Percentiles rank a stretch among this genome's conserved stretches.
These are phyloP conservation scores for Drosophila nasuta DNA, from an alignment of 1,140 invertebrate genomes.

Conservation along the genomic window DNA sequence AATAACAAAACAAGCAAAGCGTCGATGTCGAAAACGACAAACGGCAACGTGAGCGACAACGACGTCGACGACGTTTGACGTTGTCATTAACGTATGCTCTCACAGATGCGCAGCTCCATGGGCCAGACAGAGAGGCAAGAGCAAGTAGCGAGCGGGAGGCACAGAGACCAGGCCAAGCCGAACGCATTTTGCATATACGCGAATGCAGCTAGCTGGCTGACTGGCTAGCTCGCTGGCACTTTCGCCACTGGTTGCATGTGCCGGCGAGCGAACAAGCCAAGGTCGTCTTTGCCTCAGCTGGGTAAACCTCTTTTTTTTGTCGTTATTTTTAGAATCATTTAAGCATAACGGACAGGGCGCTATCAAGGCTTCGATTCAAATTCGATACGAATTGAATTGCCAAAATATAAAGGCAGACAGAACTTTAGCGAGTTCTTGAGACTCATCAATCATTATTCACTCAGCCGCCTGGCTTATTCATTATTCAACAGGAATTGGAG, in stretches of 20 bases:
- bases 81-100: conserved; percentile 56
- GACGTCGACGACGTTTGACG: conserved; percentile 58
- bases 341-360: conserved; percentile 65
- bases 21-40: conserved; percentile 47
- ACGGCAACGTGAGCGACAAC: conserved; percentile 42
- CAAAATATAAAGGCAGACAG: not conserved
- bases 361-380: conserved; percentile 21
- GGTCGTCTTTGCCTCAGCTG: conserved; percentile 48
- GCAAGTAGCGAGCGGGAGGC: not conserved
- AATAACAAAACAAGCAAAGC: conserved; percentile 44
- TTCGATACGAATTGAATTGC: conserved; percentile 7
- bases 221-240: conserved; percentile 48
- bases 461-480: not conserved
- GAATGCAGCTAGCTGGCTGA: not conserved
- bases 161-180: conserved; percentile 24
- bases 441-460: conserved; percentile 9
- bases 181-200: conserved; percentile 26
- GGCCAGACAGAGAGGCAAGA: conserved; percentile 9
- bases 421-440: not conserved
- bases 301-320: conserved; percentile 36
- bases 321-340: conserved; percentile 72
- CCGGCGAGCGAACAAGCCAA: conserved; percentile 43
- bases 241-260: conserved; percentile 74
- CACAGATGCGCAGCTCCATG: conserved; percentile 39
- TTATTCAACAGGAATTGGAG: conserved; percentile 10